These are phyloP conservation scores for Oxyruncus cristatus DNA, from an alignment of 2,113 vertebrate species.

Conservation along the genomic window DNA sequence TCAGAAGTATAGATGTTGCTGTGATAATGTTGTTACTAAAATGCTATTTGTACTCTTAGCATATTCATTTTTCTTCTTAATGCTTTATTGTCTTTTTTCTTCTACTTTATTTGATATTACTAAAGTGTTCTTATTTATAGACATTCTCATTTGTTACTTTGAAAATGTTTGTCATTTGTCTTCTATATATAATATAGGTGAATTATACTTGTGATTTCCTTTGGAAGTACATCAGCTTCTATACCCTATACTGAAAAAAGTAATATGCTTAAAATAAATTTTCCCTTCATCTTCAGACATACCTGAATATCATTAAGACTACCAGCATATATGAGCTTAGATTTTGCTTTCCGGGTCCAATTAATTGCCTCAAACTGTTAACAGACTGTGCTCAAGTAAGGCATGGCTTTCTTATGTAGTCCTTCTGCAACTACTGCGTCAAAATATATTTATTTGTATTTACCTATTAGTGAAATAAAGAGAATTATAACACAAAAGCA, in stretches of 20 bases:
- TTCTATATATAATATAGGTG: neutral
- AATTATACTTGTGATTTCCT: neutral
- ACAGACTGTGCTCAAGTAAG: neutral
- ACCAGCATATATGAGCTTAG: neutral
- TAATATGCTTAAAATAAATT: neutral
- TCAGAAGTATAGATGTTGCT: neutral
- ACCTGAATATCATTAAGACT: neutral
- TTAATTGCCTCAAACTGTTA: neutral
- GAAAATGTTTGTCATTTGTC: neutral
- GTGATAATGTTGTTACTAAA: neutral
- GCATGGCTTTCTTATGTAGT: neutral
- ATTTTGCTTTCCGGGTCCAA: neutral
- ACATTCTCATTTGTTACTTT: neutral
- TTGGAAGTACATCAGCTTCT: neutral
- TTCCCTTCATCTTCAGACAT: neutral
- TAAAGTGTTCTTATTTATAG: neutral
- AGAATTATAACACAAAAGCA: conserved; percentile 4
- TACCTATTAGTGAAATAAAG: conserved; percentile 12
- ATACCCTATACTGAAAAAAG: neutral
- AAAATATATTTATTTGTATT: neutral
- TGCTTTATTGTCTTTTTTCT: neutral
- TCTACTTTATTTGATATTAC: neutral
- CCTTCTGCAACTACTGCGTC: neutral
- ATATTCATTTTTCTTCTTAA: neutral
- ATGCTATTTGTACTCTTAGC: neutral